A percentile compares a stretch with the other conserved stretches of the same genome.
Conservation (phyloP, 2,113 vertebrate genomes). For the Oryctolagus cuniculus region mOryCun1.1 NC_091432.1:192562501-192563000, state of each 20-base stretch:
- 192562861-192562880: not conserved
- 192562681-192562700: not conserved
- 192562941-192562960: not conserved
- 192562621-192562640: not conserved
- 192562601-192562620: not conserved
- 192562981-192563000: not conserved
- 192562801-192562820: not conserved
- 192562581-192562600: not conserved
- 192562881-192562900: not conserved
- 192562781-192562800: not conserved
- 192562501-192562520: not conserved
- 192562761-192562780: not conserved
- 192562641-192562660: not conserved
- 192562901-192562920: not conserved
- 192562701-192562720: not conserved
- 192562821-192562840: not conserved
- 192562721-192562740: not conserved
- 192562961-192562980: not conserved
- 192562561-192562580: not conserved
- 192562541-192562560: not conserved
- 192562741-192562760: rapidly evolving
- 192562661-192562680: not conserved
- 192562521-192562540: not conserved
- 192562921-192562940: not conserved
- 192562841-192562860: not conserved